These are phyloP conservation scores for Urocolius indicus DNA, from an alignment of 2,113 vertebrate genomes.

Conservation along the genomic window DNA sequence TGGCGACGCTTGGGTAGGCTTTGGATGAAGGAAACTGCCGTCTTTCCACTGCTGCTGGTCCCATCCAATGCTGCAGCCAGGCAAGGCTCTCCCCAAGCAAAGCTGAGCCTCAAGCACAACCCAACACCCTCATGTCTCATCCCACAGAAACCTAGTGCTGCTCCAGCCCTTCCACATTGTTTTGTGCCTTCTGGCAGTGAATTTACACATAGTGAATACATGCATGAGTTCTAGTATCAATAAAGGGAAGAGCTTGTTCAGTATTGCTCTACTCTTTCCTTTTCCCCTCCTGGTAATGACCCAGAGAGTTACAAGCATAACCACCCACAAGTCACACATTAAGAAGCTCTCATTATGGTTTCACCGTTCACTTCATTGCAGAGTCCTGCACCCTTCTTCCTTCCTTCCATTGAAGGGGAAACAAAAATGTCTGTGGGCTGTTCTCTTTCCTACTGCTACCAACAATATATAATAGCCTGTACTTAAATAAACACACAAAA, in stretches of 20 bases:
- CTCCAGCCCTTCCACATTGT: not conserved
- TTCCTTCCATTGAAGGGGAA: not conserved
- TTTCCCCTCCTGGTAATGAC: not conserved
- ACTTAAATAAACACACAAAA: not conserved
- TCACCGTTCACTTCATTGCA: slow-evolving; percentile 19
- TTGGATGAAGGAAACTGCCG: not conserved
- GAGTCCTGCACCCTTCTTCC: not conserved
- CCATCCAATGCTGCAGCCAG: not conserved
- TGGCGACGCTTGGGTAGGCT: not conserved
- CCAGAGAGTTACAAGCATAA: not conserved
- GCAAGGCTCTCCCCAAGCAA: not conserved
- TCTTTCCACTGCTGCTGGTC: not conserved
- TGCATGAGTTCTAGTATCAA: not conserved
- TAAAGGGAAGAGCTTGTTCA: not conserved
- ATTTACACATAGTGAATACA: not conserved
- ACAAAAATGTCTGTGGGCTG: not conserved
- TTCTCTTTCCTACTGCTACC: not conserved
- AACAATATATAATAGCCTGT: not conserved
- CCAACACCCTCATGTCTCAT: not conserved
- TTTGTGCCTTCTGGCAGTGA: not conserved
- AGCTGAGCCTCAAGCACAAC: not conserved
- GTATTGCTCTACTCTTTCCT: not conserved
- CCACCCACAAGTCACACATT: not conserved
- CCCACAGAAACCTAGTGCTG: not conserved
- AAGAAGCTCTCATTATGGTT: slow-evolving; percentile 27